Base-by-base conservation (phyloP, 2,113 vertebrate species). In the Phrynocephalus versicolor region DNA sequence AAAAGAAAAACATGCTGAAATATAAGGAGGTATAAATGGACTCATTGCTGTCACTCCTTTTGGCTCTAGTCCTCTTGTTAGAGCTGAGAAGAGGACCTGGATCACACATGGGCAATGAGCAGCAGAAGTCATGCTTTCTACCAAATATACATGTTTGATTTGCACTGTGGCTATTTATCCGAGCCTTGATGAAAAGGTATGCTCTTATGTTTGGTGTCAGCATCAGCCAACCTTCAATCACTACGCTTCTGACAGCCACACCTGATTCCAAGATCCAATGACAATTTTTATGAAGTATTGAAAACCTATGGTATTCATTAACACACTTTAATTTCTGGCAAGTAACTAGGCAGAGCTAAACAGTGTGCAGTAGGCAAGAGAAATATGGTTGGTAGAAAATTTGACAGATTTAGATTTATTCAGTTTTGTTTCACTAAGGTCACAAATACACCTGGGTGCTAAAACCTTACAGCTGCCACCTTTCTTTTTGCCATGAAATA, bases 381-480 rank as follows among this genome's bases (percentile, higher is more conserved):
- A 39, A 27, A 60, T 37, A 70, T 18, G 57, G 67, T 15, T 58
- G 55, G 69, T 30, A 35, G 33, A 39, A 51, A 15, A 37, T 19
- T 18, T 33, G 13, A 67, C 57, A 45, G 14, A 8, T 33, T 60
- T 70, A 15, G 14, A 39, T 79, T 85, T 72, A 35, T 18, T 35
- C 7, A 18, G 37, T 71, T 14, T 1, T 64, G 0, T 4, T 51
- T 45, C 0, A 39, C 16, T 58, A 87, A 81, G 72, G 75, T 2
- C 0, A 57, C 65, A 8, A 6, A 77, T n/a, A n/a, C n/a, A n/a
- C n/a, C n/a, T n/a, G n/a, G n/a, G n/a, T n/a, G n/a, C n/a, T n/a
- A n/a, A n/a, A n/a, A n/a, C 6, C 70, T 0, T 21, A 0, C 21
- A 12, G 0, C 0, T 0, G 5, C 1, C 0, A 6, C 41, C 9